Evolutionary conservation across 2,113 vertebrate species (phyloP).

Genomic region (Ivindomyrus marchei): DNA sequence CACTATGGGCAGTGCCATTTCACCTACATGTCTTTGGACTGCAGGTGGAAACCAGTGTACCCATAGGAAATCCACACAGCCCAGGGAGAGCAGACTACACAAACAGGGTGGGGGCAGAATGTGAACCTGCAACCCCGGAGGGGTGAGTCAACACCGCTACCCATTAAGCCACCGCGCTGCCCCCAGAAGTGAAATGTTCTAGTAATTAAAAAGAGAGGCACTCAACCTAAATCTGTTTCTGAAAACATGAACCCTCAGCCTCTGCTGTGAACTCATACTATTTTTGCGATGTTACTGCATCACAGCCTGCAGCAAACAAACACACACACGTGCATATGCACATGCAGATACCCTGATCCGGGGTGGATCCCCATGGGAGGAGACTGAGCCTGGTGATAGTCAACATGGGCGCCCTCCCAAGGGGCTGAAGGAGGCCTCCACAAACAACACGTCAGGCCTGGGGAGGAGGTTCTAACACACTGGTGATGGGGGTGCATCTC

Average conservation of each 20-base stretch:
- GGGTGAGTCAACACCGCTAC: neutral
- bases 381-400: constrained; percentile 36
- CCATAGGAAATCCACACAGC: neutral
- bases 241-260: neutral
- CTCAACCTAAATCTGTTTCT: neutral
- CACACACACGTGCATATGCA: neutral
- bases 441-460: constrained; percentile 17
- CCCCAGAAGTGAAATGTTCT: neutral
- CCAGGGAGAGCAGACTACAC: neutral
- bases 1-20: neutral
- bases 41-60: neutral
- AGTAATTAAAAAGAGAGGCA: neutral
- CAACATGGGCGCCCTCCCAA: neutral
- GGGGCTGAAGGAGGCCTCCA: constrained; percentile 15
- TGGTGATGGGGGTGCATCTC: neutral
- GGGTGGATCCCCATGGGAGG: constrained; percentile 8
- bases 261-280: neutral
- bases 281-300: neutral
- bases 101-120: neutral
- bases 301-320: neutral
- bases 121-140: neutral
- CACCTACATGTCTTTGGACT: neutral
- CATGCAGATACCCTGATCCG: neutral
- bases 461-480: neutral
- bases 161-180: neutral